Percentiles rank a stretch among this genome's conserved stretches.
Conservation (phyloP, 1,140 invertebrate genomes). For the Euwallacea fornicatus region DNA sequence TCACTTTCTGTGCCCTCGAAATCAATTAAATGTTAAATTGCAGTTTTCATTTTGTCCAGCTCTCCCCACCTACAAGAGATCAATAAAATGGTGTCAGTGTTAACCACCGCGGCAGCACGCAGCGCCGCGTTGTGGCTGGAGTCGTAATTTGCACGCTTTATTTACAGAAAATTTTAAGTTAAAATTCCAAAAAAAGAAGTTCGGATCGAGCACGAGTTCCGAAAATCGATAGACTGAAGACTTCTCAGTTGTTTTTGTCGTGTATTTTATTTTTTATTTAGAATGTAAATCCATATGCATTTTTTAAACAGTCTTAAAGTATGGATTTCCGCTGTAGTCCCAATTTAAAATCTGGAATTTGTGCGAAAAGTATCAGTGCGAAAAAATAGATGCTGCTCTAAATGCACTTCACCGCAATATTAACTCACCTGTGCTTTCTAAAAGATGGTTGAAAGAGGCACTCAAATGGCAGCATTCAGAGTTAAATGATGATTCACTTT, state of each 20-base stretch:
- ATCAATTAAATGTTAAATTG: not conserved
- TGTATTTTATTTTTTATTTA: not conserved
- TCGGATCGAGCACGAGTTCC: conserved; percentile 40
- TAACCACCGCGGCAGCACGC: conserved; percentile 37
- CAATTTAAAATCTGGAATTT: no score
- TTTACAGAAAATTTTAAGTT: conserved; percentile 38
- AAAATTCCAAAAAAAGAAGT: conserved; percentile 1
- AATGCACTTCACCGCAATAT: conserved; percentile 7
- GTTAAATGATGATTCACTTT: not conserved
- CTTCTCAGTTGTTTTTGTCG: not conserved
- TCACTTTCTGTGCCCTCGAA: not conserved
- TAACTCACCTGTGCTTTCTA: conserved; percentile 24
- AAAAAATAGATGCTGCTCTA: not conserved
- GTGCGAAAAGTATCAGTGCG: not conserved
- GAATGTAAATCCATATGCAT: not conserved
- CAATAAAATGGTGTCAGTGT: conserved; percentile 35
- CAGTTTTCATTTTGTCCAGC: conserved; percentile 19
- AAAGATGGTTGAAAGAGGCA: conserved; percentile 20
- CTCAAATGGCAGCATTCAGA: conserved; percentile 20
- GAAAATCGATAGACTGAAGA: conserved; percentile 16
- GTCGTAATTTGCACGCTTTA: conserved; percentile 51
- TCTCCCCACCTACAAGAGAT: conserved; percentile 13
- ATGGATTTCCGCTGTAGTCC: no score
- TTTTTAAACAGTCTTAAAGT: not conserved
- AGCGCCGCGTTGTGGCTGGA: conserved; percentile 34